Evolutionary conservation across 2,797 vertebrate species (phyloP).

Genomic region (Macrochelys suwanniensis): DNA sequence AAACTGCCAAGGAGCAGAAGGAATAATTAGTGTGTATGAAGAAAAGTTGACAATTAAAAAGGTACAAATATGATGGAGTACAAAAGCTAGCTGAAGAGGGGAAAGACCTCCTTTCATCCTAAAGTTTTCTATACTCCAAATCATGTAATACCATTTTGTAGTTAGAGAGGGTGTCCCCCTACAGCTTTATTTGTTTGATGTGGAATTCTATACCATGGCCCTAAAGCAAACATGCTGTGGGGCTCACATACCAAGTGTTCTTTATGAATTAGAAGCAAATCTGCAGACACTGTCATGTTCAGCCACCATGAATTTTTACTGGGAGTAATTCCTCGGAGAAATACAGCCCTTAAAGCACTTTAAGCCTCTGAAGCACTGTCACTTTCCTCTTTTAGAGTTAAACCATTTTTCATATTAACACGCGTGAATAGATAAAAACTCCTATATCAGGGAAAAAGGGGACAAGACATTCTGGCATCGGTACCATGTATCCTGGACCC

Average conservation of each 20-base stretch:
- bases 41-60: constrained; percentile 15
- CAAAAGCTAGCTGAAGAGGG: background rate
- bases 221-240: background rate
- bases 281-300: background rate
- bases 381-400: constrained; percentile 34
- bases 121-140: background rate
- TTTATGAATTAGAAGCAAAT: background rate
- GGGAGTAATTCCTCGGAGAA: constrained; percentile 11
- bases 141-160: background rate
- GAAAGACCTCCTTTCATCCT: background rate
- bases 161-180: background rate
- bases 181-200: background rate
- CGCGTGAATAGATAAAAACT: background rate
- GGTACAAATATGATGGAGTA: background rate
- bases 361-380: background rate
- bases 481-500: background rate
- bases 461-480: constrained; percentile 11
- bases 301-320: background rate
- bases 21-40: background rate
- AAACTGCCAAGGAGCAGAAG: background rate
- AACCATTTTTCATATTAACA: constrained; percentile 5
- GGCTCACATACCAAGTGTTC: background rate
- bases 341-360: background rate
- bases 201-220: background rate
- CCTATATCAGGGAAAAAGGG: background rate